Percentiles rank a stretch among this genome's conserved stretches.
Conservation (phyloP, 2,113 vertebrate genomes). For the Anoplopoma fimbria region DNA sequence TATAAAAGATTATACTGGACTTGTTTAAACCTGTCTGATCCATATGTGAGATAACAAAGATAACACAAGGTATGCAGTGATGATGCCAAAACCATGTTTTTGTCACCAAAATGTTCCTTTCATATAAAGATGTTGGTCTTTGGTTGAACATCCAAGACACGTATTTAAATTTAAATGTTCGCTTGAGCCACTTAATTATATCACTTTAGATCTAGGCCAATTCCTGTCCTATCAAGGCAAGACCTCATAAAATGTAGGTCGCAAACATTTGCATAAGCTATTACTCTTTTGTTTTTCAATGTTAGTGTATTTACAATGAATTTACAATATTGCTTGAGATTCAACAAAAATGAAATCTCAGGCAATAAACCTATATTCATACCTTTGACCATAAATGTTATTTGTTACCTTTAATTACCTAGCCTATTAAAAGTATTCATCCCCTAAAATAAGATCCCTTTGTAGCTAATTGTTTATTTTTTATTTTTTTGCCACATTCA, state of each 20-base stretch:
- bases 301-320: background rate
- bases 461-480: too few species aligned
- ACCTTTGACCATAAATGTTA: background rate
- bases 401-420: background rate
- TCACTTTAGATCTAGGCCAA: background rate
- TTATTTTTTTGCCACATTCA: too few species aligned
- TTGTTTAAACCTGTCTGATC: background rate
- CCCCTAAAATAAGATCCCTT: background rate
- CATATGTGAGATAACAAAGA: too few species aligned
- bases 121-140: background rate
- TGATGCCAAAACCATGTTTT: background rate
- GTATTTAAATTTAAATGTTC: background rate
- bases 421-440: background rate
- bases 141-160: background rate
- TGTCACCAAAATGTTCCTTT: background rate
- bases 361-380: background rate
- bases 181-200: background rate
- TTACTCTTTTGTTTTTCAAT: background rate
- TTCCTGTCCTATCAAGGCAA: background rate
- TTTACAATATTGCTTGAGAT: background rate
- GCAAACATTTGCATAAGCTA: background rate
- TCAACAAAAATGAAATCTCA: background rate
- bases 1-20: background rate
- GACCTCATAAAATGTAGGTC: background rate
- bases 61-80: background rate